Evolutionary conservation across 2,113 vertebrate genomes (phyloP), one percentile per base, ranked within the genome.

Genomic region (Solea solea): DNA sequence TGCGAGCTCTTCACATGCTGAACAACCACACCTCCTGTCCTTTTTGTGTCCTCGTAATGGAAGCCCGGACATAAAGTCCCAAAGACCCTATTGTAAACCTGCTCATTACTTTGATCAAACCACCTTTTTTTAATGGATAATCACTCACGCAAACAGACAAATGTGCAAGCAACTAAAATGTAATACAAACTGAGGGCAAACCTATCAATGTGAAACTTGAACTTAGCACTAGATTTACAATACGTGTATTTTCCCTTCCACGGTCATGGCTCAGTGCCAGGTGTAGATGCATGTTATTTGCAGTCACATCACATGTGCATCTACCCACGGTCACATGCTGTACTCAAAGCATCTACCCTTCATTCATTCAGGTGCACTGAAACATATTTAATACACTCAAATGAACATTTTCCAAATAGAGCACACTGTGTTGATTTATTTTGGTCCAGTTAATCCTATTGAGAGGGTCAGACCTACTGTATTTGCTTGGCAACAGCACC

Each of bases 361-460:
- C 28, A 73, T 59, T 67, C 83, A 67, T 67, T 70, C 74, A 76
- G 28, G 64, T 73, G 53, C 59, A 56, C 48, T 63, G 54, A 78
- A 50, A 44, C 63, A 73, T 61, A 66, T 76, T 70, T 58, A 3
- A 3, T 12, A 67, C 2, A 15, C 53, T 62, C 25, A 16, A 60
- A 81, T 79, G 59, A 52, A 70, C 34, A 60, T 60, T 63, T 28
- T 55, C 12, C 40, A 64, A 44, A 44, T 41, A 15, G 40, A 63
- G 54, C 69, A 50, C 55, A 61, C 27, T 45, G 41, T 64, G 58
- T 46, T 62, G n/a, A 25, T 50, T 9, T 69, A 62, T 67, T 64
- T 48, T 34, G 9, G 45, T 57, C 14, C 46, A 58, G 55, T 64
- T 73, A 69, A 73, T 76, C 58, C 54, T 55, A 28, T 28, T 63